phyloP scores from a whole-genome alignment of 2,888 invertebrate genomes.

The Andrena dorsata region DNA sequence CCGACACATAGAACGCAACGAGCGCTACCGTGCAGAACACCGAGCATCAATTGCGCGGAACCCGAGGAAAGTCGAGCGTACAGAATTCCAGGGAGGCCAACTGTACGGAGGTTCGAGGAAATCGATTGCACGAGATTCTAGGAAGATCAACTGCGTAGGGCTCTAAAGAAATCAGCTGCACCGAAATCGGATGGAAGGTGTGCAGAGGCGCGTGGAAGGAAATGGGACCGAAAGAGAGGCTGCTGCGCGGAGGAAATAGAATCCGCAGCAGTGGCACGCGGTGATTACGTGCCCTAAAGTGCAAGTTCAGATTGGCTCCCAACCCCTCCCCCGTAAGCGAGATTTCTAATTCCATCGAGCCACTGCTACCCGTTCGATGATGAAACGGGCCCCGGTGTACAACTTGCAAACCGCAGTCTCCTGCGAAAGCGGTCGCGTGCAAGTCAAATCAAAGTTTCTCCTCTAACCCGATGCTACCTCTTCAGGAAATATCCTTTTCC shows the following conservation, averaged over 20 bases:
- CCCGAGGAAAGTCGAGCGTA: not conserved
- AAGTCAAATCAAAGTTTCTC: slow-evolving; percentile 67
- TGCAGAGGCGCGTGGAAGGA: too few relatives aligned
- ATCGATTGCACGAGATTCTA: not conserved
- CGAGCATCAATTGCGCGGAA: not conserved
- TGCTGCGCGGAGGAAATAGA: not conserved
- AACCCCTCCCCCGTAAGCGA: slow-evolving; percentile 3
- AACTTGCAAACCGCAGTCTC: slow-evolving; percentile 36
- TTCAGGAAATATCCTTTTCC: slow-evolving; percentile 64
- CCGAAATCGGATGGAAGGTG: not conserved
- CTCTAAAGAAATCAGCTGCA: not conserved
- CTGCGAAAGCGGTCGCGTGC: slow-evolving; percentile 62
- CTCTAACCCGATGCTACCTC: slow-evolving; percentile 42
- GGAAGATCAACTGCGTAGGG: not conserved
- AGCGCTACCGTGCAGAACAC: not conserved
- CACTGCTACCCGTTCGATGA: slow-evolving; percentile 29
- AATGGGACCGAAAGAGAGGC: not conserved
- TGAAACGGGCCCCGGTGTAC: slow-evolving; percentile 15
- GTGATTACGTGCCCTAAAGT: not conserved
- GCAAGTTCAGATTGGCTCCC: slow-evolving; percentile 5
- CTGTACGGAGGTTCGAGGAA: not conserved
- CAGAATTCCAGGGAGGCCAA: not conserved
- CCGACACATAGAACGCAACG: too few relatives aligned
- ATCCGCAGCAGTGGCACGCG: not conserved
- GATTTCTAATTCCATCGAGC: slow-evolving; percentile 47